Percentiles rank a stretch among this genome's conserved stretches.
Conservation (phyloP, 2,113 vertebrate species). For the Oreochromis niloticus region DNA sequence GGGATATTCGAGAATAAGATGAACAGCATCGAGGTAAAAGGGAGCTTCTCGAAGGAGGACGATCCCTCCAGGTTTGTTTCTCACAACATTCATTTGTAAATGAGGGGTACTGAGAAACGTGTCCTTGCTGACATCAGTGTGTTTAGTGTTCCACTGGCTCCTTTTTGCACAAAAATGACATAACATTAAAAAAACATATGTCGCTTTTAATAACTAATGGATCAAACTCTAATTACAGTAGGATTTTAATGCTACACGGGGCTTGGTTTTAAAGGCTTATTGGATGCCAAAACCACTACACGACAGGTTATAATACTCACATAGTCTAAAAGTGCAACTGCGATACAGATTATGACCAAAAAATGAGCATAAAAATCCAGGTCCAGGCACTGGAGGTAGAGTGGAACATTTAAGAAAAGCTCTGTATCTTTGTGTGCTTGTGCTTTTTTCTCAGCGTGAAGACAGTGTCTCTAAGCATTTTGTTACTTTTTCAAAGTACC, state of each 20-base stretch:
- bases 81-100: not conserved
- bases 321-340: not conserved
- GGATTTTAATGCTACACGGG: not conserved
- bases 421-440: not conserved
- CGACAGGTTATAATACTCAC: not conserved
- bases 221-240: not conserved
- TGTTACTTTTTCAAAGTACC: not conserved
- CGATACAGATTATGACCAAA: not conserved
- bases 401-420: not conserved
- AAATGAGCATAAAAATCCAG: not conserved
- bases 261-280: not conserved
- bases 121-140: not conserved
- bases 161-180: not conserved
- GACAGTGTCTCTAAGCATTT: not conserved
- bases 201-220: not conserved
- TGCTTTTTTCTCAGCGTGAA: not conserved
- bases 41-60: conserved; percentile 77
- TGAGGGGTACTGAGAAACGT: not conserved
- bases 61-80: conserved; percentile 81
- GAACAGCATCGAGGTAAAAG: conserved; percentile 81
- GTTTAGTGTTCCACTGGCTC: not conserved
- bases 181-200: rapidly evolving
- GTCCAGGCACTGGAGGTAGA: not conserved
- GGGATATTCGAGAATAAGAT: conserved; percentile 87
- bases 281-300: not conserved